Evolutionary conservation across 2,888 invertebrate genomes (phyloP).

Genomic region (Nineta flava): DNA sequence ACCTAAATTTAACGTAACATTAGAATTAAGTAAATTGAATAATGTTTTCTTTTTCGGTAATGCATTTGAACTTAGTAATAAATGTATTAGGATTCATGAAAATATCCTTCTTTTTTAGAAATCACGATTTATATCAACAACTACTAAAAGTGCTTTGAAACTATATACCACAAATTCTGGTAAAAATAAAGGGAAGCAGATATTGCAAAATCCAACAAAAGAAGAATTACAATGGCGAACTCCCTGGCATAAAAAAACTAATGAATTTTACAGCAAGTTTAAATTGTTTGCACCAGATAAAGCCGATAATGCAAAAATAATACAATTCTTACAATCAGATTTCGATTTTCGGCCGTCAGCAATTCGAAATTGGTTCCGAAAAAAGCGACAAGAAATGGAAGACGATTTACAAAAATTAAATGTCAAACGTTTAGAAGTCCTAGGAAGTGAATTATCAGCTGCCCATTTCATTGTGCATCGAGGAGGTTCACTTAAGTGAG

Average conservation of each 20-base stretch:
- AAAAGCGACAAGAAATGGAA: conserved; percentile 31
- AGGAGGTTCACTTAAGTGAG: conserved; percentile 53
- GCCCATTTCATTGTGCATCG: conserved; percentile 70
- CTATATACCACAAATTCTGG: too few species aligned
- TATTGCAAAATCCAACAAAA: conserved; percentile 17
- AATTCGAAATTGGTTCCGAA: conserved; percentile 39
- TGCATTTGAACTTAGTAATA: too few species aligned
- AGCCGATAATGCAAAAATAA: conserved; percentile 29
- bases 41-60: neutral
- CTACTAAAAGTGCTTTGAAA: too few species aligned
- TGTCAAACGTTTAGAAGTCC: conserved; percentile 36
- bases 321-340: conserved; percentile 29
- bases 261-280: conserved; percentile 39
- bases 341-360: conserved; percentile 31
- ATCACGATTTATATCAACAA: too few species aligned
- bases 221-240: conserved; percentile 43
- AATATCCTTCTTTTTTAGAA: too few species aligned
- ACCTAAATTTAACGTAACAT: neutral
- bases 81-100: too few species aligned
- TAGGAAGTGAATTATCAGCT: conserved; percentile 71
- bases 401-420: conserved; percentile 43
- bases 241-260: conserved; percentile 39
- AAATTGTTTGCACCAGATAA: conserved; percentile 38
- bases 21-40: neutral
- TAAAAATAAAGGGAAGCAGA: too few species aligned